phyloP scores from a whole-genome alignment of 2,888 invertebrate species.

The Julus scandinavius region DNA sequence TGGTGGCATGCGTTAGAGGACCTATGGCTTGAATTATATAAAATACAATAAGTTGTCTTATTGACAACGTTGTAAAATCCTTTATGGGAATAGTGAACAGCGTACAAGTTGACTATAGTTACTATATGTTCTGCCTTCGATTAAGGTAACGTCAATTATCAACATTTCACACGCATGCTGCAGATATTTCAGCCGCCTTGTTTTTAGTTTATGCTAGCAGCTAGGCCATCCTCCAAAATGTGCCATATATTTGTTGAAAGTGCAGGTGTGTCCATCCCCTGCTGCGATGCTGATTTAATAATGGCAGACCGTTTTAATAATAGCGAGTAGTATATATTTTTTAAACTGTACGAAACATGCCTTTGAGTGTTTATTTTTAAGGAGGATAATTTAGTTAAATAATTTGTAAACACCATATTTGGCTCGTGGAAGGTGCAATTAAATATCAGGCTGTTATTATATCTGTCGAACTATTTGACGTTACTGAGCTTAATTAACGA shows the following conservation, averaged over 20 bases:
- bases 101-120: background rate
- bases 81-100: background rate
- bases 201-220: background rate
- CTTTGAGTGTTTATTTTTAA: slow-evolving; percentile 33
- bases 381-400: slow-evolving; percentile 30
- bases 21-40: background rate
- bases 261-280: slow-evolving; percentile 4
- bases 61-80: background rate
- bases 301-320: slow-evolving; percentile 24
- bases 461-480: slow-evolving; percentile 29
- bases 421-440: slow-evolving; percentile 27
- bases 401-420: slow-evolving; percentile 37
- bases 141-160: background rate
- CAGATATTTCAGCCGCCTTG: background rate
- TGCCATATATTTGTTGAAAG: slow-evolving; percentile 14
- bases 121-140: background rate
- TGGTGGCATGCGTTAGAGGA: too few species aligned
- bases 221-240: background rate
- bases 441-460: slow-evolving; percentile 36
- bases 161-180: background rate
- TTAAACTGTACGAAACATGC: slow-evolving; percentile 12
- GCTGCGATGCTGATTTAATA: slow-evolving; percentile 21
- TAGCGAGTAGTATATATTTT: slow-evolving; percentile 25
- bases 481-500: background rate
- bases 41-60: too few species aligned